Evolutionary conservation across 2,888 invertebrate genomes (phyloP).

Genomic region (Metacarcinus magister): DNA sequence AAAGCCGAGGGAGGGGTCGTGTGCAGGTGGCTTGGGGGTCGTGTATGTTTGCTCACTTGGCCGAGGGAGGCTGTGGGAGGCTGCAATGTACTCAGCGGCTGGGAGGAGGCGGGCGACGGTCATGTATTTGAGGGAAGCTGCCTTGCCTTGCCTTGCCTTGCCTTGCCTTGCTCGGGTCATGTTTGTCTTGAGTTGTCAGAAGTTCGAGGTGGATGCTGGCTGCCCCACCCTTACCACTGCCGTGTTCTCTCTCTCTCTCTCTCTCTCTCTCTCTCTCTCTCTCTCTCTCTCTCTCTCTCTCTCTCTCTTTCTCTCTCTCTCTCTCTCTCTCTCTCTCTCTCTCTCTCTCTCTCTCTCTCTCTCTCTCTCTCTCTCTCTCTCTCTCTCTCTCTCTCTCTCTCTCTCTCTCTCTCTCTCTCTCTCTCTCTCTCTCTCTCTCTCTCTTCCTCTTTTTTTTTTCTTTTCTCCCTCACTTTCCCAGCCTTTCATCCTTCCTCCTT

Average conservation of each 20-base stretch:
- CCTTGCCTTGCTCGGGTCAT: too few species aligned
- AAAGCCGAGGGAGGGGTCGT: background rate
- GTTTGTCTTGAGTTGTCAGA: background rate
- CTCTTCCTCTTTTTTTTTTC: background rate
- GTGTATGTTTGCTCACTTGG: background rate
- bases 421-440: background rate
- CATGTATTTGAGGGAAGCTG: background rate
- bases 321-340: slow-evolving; percentile 60
- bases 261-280: slow-evolving; percentile 53
- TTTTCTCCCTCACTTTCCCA: background rate
- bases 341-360: slow-evolving; percentile 44
- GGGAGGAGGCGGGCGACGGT: background rate
- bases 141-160: background rate
- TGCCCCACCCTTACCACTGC: background rate
- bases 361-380: slow-evolving; percentile 57
- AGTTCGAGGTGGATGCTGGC: background rate
- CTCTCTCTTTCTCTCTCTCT: slow-evolving; percentile 59
- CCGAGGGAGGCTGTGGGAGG: background rate
- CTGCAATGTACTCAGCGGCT: background rate
- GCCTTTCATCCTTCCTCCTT: background rate
- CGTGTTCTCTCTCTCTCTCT: background rate
- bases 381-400: slow-evolving; percentile 57
- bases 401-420: slow-evolving; percentile 6
- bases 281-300: slow-evolving; percentile 60
- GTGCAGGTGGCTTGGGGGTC: background rate